These are phyloP conservation scores for Apotomis turbidana DNA, from an alignment of 2,888 invertebrate genomes.

Conservation along the genomic window DNA sequence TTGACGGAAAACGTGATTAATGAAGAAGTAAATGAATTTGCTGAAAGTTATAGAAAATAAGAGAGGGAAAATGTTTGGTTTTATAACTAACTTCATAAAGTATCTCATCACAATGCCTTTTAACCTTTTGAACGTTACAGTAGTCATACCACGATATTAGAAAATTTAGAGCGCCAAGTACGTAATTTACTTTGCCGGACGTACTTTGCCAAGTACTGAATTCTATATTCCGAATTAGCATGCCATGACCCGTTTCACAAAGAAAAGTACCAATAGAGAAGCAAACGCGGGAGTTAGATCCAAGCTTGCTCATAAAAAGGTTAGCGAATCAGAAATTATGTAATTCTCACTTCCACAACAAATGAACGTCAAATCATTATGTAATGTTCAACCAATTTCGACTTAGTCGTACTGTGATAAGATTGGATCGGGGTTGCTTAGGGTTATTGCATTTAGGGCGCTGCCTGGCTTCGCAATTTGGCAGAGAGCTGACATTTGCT, in stretches of 20 bases:
- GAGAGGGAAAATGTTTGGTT: no score
- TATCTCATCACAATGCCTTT: no score
- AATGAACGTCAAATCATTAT: not conserved
- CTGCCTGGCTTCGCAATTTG: slow-evolving; percentile 25
- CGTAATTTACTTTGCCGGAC: no score
- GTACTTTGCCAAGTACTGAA: no score
- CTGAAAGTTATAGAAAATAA: no score
- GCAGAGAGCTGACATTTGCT: slow-evolving; percentile 37
- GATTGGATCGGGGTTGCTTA: not conserved
- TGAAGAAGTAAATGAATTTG: no score
- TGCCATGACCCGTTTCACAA: not conserved
- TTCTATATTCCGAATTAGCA: no score
- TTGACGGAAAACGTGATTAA: no score
- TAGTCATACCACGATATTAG: no score
- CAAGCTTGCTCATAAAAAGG: slow-evolving; percentile 10
- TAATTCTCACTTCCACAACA: slow-evolving; percentile 10
- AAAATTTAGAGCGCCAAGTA: no score
- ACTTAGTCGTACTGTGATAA: not conserved
- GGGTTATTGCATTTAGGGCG: slow-evolving; percentile 1
- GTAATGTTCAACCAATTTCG: not conserved
- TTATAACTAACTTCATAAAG: no score
- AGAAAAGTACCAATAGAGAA: not conserved
- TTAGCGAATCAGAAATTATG: slow-evolving; percentile 13
- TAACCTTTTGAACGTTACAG: no score
- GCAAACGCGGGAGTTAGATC: slow-evolving; percentile 5